Conservation (phyloP, 2,113 vertebrate species). For the Diadophis punctatus region DNA sequence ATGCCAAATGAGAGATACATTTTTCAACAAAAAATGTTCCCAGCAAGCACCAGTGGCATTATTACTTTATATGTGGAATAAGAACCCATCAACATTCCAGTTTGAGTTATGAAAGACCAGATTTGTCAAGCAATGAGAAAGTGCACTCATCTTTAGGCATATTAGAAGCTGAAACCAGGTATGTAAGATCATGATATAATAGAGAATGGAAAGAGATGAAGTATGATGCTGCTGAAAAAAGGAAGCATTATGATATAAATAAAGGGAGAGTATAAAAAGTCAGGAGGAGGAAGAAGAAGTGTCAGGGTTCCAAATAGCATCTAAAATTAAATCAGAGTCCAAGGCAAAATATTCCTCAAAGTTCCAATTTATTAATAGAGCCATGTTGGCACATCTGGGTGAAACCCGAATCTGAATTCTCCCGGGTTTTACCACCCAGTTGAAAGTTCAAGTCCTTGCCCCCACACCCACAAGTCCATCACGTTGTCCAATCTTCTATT, state of each 20-base stretch:
- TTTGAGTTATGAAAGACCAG: conserved; percentile 34
- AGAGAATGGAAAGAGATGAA: conserved; percentile 55
- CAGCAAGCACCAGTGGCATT: fast-evolving
- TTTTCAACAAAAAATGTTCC: background rate
- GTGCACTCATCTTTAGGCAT: conserved; percentile 39
- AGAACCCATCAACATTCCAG: background rate
- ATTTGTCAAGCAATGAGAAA: conserved; percentile 49
- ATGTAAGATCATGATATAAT: conserved; percentile 41
- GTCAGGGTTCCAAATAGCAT: too few species aligned
- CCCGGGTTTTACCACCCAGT: too few species aligned
- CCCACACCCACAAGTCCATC: too few species aligned
- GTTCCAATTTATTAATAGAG: too few species aligned
- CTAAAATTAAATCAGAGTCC: too few species aligned
- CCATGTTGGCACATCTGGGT: too few species aligned
- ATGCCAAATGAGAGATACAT: too few species aligned
- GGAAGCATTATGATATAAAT: conserved; percentile 44
- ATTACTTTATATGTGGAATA: background rate
- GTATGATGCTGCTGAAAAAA: conserved; percentile 56
- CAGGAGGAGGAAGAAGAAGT: background rate
- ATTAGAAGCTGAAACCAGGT: conserved; percentile 55
- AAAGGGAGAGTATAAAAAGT: background rate
- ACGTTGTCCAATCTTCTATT: too few species aligned
- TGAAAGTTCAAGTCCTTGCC: too few species aligned
- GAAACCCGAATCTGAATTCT: too few species aligned
- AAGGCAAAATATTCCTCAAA: too few species aligned